These are phyloP conservation scores for Sialia sialis DNA, from an alignment of 2,113 vertebrate genomes.

Conservation along the genomic window DNA sequence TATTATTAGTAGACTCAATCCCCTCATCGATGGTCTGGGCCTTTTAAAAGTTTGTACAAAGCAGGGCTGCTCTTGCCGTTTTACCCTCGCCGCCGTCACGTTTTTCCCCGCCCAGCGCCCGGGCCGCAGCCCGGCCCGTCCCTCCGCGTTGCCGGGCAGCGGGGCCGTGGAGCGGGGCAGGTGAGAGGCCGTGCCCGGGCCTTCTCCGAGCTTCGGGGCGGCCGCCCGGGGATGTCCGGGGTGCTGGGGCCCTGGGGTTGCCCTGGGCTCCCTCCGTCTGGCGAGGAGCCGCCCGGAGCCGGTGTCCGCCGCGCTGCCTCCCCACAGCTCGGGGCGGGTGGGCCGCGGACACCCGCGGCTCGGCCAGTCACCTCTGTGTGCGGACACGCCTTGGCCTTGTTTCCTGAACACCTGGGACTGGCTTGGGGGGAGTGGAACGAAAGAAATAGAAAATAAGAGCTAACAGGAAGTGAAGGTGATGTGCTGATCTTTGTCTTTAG, in stretches of 20 bases:
- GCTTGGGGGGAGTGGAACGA: accelerated
- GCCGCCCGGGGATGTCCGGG: background rate
- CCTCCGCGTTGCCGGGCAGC: background rate
- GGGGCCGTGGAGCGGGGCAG: background rate
- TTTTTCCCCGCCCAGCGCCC: background rate
- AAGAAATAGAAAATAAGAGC: accelerated
- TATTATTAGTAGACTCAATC: no score
- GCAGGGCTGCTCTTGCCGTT: background rate
- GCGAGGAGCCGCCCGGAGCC: background rate
- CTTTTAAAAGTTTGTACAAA: accelerated
- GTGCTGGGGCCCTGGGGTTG: background rate
- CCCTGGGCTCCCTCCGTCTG: background rate
- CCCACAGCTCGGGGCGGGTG: background rate
- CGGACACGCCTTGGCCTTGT: background rate
- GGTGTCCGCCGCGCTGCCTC: background rate
- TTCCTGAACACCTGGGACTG: accelerated
- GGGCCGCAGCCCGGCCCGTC: background rate
- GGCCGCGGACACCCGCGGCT: background rate
- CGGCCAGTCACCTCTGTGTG: accelerated
- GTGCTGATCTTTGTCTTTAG: background rate
- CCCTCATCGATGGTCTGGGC: accelerated
- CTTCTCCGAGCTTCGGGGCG: no score
- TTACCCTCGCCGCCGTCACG: background rate
- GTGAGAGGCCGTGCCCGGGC: background rate
- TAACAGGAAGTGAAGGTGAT: accelerated